Evolutionary conservation across 2,888 invertebrate species (phyloP).

Genomic region (Corythucha ciliata): DNA sequence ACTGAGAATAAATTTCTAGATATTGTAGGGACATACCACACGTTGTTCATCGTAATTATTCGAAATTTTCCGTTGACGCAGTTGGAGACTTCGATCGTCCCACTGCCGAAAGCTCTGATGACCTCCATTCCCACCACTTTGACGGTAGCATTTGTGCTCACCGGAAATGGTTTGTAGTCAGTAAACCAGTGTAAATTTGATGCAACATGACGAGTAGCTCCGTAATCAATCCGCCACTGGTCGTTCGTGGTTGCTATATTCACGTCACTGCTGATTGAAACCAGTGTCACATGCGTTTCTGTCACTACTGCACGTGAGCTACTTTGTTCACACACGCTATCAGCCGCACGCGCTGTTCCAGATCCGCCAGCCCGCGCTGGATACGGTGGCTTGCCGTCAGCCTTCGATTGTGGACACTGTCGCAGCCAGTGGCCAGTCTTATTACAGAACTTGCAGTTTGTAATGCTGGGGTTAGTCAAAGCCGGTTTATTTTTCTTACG

Average conservation of each 20-base stretch:
- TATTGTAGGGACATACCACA: slow-evolving; percentile 34
- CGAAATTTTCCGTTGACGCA: not conserved
- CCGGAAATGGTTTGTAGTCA: not conserved
- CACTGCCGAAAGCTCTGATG: slow-evolving; percentile 8
- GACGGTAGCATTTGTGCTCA: not conserved
- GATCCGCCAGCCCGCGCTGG: slow-evolving; percentile 13
- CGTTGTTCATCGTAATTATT: not conserved
- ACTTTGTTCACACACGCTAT: too few relatives aligned
- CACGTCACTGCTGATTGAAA: too few relatives aligned
- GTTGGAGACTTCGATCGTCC: not conserved
- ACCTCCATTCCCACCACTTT: not conserved
- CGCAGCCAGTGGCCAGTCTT: slow-evolving; percentile 12
- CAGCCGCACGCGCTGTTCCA: slow-evolving; percentile 9
- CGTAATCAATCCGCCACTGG: slow-evolving; percentile 39
- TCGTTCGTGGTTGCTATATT: slow-evolving; percentile 1
- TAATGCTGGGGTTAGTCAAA: too few relatives aligned
- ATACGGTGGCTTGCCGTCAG: slow-evolving; percentile 14
- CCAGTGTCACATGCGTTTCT: too few relatives aligned
- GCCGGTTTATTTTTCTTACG: not conserved
- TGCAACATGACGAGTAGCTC: slow-evolving; percentile 37
- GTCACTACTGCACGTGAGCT: too few relatives aligned
- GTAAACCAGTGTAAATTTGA: slow-evolving; percentile 28
- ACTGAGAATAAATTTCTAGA: slow-evolving; percentile 37
- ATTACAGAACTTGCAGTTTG: slow-evolving; percentile 14
- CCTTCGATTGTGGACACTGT: slow-evolving; percentile 4